Evolutionary conservation across 1,140 invertebrate genomes (phyloP).

Genomic region (Galleria mellonella): DNA sequence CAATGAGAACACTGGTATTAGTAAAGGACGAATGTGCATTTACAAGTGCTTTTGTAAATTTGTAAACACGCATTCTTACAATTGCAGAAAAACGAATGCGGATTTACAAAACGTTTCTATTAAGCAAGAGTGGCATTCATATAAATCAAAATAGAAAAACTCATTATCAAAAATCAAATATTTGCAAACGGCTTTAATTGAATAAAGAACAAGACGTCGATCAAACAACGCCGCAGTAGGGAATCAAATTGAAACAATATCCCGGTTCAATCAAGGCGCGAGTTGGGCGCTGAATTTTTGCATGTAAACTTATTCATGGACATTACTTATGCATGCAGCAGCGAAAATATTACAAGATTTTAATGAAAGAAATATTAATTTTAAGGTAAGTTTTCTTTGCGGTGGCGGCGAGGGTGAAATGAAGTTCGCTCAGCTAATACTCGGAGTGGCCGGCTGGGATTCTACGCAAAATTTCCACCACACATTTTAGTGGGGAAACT

Average conservation of each 20-base stretch:
- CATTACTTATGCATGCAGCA: constrained; percentile 76
- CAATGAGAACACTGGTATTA: no score
- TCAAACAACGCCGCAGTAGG: constrained; percentile 13
- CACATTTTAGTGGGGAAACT: no score
- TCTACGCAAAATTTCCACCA: constrained; percentile 16
- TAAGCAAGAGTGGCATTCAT: neutral
- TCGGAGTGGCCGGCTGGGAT: constrained; percentile 12
- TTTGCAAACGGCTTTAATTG: constrained; percentile 42
- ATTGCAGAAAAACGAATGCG: neutral
- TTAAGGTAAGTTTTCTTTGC: constrained; percentile 69
- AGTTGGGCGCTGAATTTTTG: constrained; percentile 43
- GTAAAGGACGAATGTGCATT: no score
- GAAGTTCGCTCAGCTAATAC: constrained; percentile 50
- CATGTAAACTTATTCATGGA: constrained; percentile 65
- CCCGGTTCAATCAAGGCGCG: constrained; percentile 25
- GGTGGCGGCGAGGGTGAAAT: constrained; percentile 46
- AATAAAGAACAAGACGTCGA: constrained; percentile 13
- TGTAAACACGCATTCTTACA: neutral
- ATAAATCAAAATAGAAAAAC: neutral
- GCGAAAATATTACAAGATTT: constrained; percentile 76
- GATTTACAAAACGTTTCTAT: neutral
- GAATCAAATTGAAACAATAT: constrained; percentile 36
- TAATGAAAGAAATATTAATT: constrained; percentile 77
- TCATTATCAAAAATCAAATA: constrained; percentile 14
- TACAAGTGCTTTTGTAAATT: no score